Evolutionary conservation across 2,888 invertebrate species (phyloP).

Genomic region (Heliconius ismenius): DNA sequence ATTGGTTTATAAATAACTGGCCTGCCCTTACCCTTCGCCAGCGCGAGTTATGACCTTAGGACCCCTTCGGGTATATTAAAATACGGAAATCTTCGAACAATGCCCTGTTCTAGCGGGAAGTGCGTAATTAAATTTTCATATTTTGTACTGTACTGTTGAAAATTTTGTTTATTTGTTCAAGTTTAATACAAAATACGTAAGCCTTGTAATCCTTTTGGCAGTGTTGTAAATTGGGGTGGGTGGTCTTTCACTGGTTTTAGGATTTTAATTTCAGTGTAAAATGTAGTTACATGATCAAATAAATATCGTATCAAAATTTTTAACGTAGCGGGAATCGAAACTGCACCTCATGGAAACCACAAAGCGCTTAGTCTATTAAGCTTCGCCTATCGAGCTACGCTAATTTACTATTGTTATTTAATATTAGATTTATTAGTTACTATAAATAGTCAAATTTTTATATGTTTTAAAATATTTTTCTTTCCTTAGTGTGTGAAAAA

Average conservation of each 20-base stretch:
- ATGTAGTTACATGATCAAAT: neutral
- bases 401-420: no score
- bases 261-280: neutral
- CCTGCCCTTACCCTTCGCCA: slow-evolving; percentile 58
- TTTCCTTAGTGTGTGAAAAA: no score
- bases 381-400: no score
- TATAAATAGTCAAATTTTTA: no score
- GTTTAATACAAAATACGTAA: slow-evolving; percentile 39
- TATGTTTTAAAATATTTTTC: no score
- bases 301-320: no score
- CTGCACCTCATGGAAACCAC: no score
- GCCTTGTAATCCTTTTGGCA: slow-evolving; percentile 34
- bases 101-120: slow-evolving; percentile 52
- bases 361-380: no score
- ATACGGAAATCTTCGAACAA: slow-evolving; percentile 65
- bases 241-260: neutral
- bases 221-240: slow-evolving; percentile 1
- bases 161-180: slow-evolving; percentile 41
- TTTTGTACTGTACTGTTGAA: slow-evolving; percentile 44
- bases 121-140: slow-evolving; percentile 50
- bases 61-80: slow-evolving; percentile 53
- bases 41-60: slow-evolving; percentile 69
- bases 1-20: slow-evolving; percentile 80
- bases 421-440: no score
- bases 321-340: no score